Evolutionary conservation across 2,113 vertebrate species (phyloP).

Genomic region (Cebus imitator): DNA sequence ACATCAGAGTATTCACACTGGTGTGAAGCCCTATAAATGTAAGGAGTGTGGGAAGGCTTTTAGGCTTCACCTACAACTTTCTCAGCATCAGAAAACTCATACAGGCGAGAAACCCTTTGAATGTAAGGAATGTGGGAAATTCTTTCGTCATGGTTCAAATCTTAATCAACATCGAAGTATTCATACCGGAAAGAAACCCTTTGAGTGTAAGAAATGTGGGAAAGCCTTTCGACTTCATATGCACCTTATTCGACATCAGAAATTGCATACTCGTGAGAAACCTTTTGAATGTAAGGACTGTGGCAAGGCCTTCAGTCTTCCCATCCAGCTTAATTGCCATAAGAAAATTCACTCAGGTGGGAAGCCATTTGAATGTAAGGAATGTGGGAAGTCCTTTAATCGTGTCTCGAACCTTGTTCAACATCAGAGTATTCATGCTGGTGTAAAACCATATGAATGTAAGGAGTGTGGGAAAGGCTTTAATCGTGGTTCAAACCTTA

Average conservation of each 20-base stretch:
- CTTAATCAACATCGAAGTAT: not conserved
- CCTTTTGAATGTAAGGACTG: slow-evolving; percentile 60
- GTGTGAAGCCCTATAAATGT: not conserved
- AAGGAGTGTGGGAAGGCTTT: not conserved
- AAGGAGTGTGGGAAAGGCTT: slow-evolving; percentile 84
- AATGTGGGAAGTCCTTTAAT: slow-evolving; percentile 63
- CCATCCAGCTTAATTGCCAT: not conserved
- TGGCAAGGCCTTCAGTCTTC: slow-evolving; percentile 47
- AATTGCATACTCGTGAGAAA: slow-evolving; percentile 60
- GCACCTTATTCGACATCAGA: slow-evolving; percentile 56
- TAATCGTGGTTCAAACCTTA: slow-evolving; percentile 80
- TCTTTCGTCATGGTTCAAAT: not conserved
- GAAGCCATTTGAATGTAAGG: slow-evolving; percentile 47
- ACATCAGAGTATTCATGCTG: slow-evolving; percentile 52
- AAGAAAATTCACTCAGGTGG: slow-evolving; percentile 49
- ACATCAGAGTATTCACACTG: not conserved
- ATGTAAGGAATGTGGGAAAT: not conserved
- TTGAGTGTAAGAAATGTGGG: not conserved
- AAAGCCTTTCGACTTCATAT: not conserved
- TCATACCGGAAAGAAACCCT: not conserved
- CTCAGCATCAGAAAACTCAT: not conserved
- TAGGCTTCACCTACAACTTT: not conserved
- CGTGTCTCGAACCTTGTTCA: not conserved
- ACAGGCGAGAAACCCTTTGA: not conserved
- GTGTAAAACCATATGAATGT: slow-evolving; percentile 77